Percentiles rank a stretch among this genome's conserved stretches.
These are phyloP conservation scores for Therioaphis trifolii DNA, from an alignment of 2,888 invertebrate genomes.

Conservation along the genomic window DNA sequence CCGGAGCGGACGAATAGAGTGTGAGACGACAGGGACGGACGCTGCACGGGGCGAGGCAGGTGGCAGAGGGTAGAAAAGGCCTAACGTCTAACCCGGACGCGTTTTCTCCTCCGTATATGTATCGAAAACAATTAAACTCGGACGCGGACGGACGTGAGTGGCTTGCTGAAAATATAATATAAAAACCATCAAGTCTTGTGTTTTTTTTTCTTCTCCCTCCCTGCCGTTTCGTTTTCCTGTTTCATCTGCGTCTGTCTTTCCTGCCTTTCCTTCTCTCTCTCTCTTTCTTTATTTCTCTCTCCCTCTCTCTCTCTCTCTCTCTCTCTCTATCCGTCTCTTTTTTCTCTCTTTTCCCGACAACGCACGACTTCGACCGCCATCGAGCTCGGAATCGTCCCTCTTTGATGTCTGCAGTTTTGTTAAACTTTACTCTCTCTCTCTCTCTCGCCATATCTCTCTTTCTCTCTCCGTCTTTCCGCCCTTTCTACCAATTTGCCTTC, in stretches of 20 bases:
- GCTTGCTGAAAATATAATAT: constrained; percentile 55
- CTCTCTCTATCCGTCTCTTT: neutral
- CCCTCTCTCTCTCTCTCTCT: neutral
- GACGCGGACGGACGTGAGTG: constrained; percentile 52
- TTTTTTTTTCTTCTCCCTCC: neutral
- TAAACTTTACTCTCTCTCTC: constrained; percentile 7
- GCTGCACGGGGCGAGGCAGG: neutral
- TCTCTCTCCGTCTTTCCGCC: no score
- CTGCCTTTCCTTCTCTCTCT: neutral
- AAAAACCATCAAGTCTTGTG: constrained; percentile 46
- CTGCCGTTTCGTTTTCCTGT: neutral
- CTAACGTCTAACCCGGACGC: constrained; percentile 4
- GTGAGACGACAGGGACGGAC: no score
- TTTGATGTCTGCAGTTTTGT: constrained; percentile 46
- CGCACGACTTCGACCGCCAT: neutral
- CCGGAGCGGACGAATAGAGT: neutral
- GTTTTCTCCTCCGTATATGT: constrained; percentile 13
- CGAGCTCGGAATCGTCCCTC: neutral
- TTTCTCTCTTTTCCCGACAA: neutral
- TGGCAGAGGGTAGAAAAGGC: neutral
- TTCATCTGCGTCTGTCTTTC: neutral
- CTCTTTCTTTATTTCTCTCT: neutral
- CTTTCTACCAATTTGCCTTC: no score
- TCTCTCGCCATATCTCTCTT: no score
- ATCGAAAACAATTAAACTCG: constrained; percentile 60